phyloP scores from a whole-genome alignment of 2,888 invertebrate genomes.

The Malthinus seriepunctatus region DNA sequence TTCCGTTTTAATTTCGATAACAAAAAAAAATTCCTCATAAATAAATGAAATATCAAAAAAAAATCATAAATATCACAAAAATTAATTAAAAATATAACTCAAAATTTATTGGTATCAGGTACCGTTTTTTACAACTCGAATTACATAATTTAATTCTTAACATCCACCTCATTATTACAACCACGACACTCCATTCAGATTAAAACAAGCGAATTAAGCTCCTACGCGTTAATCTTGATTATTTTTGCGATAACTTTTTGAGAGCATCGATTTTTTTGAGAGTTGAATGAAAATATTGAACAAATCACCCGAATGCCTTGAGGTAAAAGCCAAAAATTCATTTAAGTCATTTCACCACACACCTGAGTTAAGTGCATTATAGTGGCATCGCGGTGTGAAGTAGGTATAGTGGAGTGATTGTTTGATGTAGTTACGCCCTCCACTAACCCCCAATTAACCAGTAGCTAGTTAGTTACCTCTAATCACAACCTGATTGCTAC shows the following conservation, averaged over 20 bases:
- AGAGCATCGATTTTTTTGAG: no score
- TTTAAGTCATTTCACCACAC: constrained; percentile 33
- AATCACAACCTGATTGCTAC: constrained; percentile 54
- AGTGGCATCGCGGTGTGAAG: constrained; percentile 29
- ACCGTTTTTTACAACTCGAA: no score
- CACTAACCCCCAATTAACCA: constrained; percentile 54
- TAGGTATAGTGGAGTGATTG: constrained; percentile 45
- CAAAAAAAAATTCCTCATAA: background rate
- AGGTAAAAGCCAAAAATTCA: constrained; percentile 28
- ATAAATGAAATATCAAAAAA: background rate
- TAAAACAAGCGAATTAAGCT: background rate
- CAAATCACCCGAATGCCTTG: constrained; percentile 7
- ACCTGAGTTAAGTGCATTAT: constrained; percentile 31
- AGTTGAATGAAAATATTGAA: constrained; percentile 18
- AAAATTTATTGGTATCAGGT: no score
- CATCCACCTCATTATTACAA: no score
- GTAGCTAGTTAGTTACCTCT: constrained; percentile 53
- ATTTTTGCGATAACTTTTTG: background rate
- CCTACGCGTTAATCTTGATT: background rate
- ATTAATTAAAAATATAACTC: no score
- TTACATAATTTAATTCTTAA: no score
- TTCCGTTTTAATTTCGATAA: constrained; percentile 5
- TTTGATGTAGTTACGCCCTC: constrained; percentile 54
- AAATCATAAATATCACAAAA: no score
- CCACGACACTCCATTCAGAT: no score